Base-by-base conservation (phyloP, 2,888 invertebrate species). In the Panopea generosa region DNA sequence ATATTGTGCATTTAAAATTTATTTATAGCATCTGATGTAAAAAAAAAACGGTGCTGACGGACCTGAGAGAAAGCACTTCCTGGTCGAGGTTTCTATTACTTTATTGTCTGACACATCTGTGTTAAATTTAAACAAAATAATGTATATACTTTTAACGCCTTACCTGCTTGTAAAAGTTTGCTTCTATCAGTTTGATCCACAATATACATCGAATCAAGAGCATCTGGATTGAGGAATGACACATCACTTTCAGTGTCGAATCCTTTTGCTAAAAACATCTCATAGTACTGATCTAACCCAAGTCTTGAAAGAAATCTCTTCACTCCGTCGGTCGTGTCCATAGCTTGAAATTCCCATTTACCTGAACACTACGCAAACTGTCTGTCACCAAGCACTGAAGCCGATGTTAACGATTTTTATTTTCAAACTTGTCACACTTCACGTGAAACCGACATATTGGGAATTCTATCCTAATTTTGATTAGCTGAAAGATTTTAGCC, bases 181-280 rank as follows among this genome's bases (percentile, higher is more conserved):
- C 66, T 50, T 63, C 87, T 78, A 69, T 89, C 84, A 14, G 70
- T 70, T n/a, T 81, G 70, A 27, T 83, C 80, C 9, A 77, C 59
- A 6, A 90, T 87, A 62, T 79, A 77, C 87, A 90, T 85, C 0
- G 80, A 45, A 53, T 89, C 84, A 29, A 91, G 70, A 77, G 90
- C 90, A 9, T 68, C 66, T 1, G 76, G 61, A 45, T 80, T 78
- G 4, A 91, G 57, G 47, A 86, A 61, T 11, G 67, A 63, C n/a
- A 91, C 67, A 65, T 91, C 91, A 7, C 80, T 83, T 57, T 89
- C 89, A n/a, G 77, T 76, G 60, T 90, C 90, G 62, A 83, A 91
- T 0, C 91, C 91, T 60, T 88, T 89, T 11, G 86, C 84, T 4
- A 84, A 40, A 65, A 91, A 90, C 76, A 88, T 89, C 20, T 89